phyloP scores from a whole-genome alignment of 2,113 vertebrate genomes.

The Nansenia antarctica region DNA sequence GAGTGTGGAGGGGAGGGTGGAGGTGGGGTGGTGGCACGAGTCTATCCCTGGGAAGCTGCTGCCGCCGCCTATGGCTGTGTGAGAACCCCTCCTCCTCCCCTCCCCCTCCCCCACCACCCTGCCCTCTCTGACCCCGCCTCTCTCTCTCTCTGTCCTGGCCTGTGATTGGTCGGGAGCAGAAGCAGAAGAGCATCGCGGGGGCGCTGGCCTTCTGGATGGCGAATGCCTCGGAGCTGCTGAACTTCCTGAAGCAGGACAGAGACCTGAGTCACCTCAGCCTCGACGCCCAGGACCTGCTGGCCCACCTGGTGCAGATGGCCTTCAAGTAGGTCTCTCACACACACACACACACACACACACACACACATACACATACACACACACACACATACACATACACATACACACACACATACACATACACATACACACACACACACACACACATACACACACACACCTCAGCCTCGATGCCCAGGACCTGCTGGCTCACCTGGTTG shows the following conservation, averaged over 20 bases:
- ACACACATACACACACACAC: no score
- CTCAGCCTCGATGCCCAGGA: no score
- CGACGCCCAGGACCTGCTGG: constrained; percentile 94
- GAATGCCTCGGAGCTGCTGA: constrained; percentile 96
- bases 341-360: no score
- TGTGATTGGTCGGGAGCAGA: constrained; percentile 76
- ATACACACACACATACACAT: no score
- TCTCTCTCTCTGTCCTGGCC: constrained; percentile 39
- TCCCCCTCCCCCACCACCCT: not conserved
- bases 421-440: no score
- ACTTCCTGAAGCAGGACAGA: constrained; percentile 96
- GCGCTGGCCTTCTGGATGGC: constrained; percentile 99
- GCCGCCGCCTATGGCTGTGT: not conserved
- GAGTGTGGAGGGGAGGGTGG: constrained; percentile 68
- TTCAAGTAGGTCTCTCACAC: constrained; percentile 86
- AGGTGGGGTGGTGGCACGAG: not conserved
- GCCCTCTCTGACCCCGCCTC: constrained; percentile 18
- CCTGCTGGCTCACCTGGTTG: no score
- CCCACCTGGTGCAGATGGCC: constrained; percentile 97
- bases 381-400: no score
- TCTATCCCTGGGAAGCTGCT: not conserved
- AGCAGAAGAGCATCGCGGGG: constrained; percentile 98
- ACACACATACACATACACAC: no score
- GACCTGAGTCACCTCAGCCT: constrained; percentile 93
- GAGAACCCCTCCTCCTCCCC: not conserved